A percentile compares a stretch with the other conserved stretches of the same genome.
Conservation (phyloP, 2,797 vertebrate species). For the Anableps anableps region DNA sequence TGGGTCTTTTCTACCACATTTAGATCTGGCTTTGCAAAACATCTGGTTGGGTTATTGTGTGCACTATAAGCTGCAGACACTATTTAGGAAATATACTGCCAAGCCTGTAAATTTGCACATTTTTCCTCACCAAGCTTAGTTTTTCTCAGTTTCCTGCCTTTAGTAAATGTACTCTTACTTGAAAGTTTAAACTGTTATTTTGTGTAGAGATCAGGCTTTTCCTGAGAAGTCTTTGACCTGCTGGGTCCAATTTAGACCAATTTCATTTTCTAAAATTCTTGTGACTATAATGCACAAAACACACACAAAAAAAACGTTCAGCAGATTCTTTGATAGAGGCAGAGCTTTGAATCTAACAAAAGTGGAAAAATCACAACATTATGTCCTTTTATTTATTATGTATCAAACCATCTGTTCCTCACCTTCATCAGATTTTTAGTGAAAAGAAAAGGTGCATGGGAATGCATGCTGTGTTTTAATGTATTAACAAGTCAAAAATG, state of each 20-base stretch:
- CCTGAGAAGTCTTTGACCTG: background rate
- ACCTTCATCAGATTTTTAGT: too few species aligned
- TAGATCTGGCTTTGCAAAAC: constrained; percentile 46
- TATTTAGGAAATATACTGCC: constrained; percentile 23
- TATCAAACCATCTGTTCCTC: background rate
- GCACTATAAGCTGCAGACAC: constrained; percentile 34
- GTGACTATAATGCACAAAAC: background rate
- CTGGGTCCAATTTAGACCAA: background rate
- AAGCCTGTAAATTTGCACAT: constrained; percentile 15
- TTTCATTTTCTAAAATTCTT: background rate
- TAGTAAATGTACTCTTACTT: background rate
- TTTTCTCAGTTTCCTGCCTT: constrained; percentile 1
- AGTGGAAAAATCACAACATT: background rate
- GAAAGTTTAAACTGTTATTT: background rate
- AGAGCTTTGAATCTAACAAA: background rate
- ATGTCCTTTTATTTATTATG: background rate
- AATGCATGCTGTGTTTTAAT: background rate
- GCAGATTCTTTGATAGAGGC: background rate
- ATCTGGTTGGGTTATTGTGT: constrained; percentile 66
- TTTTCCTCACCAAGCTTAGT: constrained; percentile 12
- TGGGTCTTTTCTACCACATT: constrained; percentile 46
- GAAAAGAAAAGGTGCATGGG: too few species aligned
- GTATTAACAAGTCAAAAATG: background rate
- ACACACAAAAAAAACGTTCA: background rate
- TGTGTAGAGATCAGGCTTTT: background rate